Evolutionary conservation across 2,888 invertebrate genomes (phyloP).

Genomic region (Spatulosminthurus flaviceps): DNA sequence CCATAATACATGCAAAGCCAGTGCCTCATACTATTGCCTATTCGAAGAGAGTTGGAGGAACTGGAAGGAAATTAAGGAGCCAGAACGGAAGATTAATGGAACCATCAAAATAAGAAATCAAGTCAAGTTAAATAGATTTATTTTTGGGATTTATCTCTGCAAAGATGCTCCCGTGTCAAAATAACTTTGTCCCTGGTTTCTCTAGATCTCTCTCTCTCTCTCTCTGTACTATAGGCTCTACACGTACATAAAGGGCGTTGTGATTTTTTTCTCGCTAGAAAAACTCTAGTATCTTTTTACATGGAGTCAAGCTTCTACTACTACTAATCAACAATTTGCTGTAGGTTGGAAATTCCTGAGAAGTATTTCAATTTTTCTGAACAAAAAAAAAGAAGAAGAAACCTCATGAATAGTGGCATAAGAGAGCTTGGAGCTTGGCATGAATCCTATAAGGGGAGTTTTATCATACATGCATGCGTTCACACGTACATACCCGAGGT

Average conservation of each 20-base stretch:
- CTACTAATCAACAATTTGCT: slow-evolving; percentile 9
- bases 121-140: slow-evolving; percentile 39
- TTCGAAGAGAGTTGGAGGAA: background rate
- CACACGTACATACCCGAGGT: background rate
- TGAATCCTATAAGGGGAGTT: background rate
- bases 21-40: no score
- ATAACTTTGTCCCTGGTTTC: slow-evolving; percentile 30
- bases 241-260: background rate
- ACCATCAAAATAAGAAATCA: slow-evolving; percentile 38
- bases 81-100: slow-evolving; percentile 44
- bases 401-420: no score
- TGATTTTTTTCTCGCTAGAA: background rate
- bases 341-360: background rate
- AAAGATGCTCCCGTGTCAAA: slow-evolving; percentile 24
- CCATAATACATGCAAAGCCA: no score
- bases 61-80: slow-evolving; percentile 35
- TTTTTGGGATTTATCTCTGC: slow-evolving; percentile 28
- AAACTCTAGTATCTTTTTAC: background rate
- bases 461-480: background rate
- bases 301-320: background rate
- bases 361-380: background rate
- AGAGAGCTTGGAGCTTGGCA: background rate
- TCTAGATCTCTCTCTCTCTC: background rate
- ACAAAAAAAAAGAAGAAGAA: background rate
- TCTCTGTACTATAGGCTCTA: no score